Percentiles rank a stretch among this genome's conserved stretches.
Conservation (phyloP, 2,797 vertebrate species). For the Jordanella pulchra region DNA sequence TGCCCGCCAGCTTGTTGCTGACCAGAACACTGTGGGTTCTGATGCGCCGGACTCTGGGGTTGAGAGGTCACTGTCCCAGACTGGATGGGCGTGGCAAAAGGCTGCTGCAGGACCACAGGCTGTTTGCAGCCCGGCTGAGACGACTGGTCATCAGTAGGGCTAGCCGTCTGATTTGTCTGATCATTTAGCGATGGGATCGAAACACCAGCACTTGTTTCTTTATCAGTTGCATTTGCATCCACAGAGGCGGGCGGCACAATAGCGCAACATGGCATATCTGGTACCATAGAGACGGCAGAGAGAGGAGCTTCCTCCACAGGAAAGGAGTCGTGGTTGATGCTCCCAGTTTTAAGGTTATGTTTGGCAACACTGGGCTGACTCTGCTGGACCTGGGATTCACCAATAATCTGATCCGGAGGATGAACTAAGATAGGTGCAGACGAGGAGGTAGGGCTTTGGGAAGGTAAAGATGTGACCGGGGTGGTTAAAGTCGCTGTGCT, state of each 20-base stretch:
- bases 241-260: slow-evolving; percentile 78
- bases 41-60: slow-evolving; percentile 82
- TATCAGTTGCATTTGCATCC: slow-evolving; percentile 65
- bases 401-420: slow-evolving; percentile 48
- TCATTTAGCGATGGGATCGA: slow-evolving; percentile 48
- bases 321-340: slow-evolving; percentile 42
- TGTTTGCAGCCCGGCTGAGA: slow-evolving; percentile 62
- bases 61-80: slow-evolving; percentile 74
- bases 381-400: slow-evolving; percentile 56
- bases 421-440: slow-evolving; percentile 43
- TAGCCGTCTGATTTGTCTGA: slow-evolving; percentile 62
- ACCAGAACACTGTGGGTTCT: slow-evolving; percentile 55
- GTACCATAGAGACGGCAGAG: slow-evolving; percentile 70
- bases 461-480: slow-evolving; percentile 43
- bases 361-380: slow-evolving; percentile 51
- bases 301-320: slow-evolving; percentile 70
- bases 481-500: slow-evolving; percentile 46
- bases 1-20: slow-evolving; percentile 82
- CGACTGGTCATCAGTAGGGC: slow-evolving; percentile 64
- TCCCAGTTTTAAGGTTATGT: slow-evolving; percentile 21
- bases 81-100: slow-evolving; percentile 72
- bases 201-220: slow-evolving; percentile 32
- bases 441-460: slow-evolving; percentile 40
- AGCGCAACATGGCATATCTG: slow-evolving; percentile 80
- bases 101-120: slow-evolving; percentile 82